Conservation (phyloP, 2,113 vertebrate species). For the zebrafish (Danio rerio) region GRCz12tu NC_133199.1:30969001-30969500, state of each 20-base stretch:
- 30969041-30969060: constrained; percentile 12
- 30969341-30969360: background rate
- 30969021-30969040: constrained; percentile 13
- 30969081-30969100: constrained; percentile 2
- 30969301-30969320: background rate
- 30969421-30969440: too few relatives aligned
- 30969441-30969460: too few relatives aligned
- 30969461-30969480: too few relatives aligned
- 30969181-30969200: constrained; percentile 27
- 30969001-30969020: constrained; percentile 14
- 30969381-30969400: background rate
- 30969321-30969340: background rate
- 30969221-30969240: constrained; percentile 41
- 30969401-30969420: too few relatives aligned
- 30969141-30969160: constrained; percentile 34
- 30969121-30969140: constrained; percentile 47
- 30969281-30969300: constrained; percentile 2
- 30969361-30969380: background rate
- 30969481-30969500: too few relatives aligned
- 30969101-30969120: constrained; percentile 43
- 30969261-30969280: constrained; percentile 43
- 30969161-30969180: constrained; percentile 42
- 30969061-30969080: background rate
- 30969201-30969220: constrained; percentile 25
- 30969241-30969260: constrained; percentile 36